Base-by-base conservation (phyloP, 2,113 vertebrate species). In the Cynopterus brachyotis region DNA sequence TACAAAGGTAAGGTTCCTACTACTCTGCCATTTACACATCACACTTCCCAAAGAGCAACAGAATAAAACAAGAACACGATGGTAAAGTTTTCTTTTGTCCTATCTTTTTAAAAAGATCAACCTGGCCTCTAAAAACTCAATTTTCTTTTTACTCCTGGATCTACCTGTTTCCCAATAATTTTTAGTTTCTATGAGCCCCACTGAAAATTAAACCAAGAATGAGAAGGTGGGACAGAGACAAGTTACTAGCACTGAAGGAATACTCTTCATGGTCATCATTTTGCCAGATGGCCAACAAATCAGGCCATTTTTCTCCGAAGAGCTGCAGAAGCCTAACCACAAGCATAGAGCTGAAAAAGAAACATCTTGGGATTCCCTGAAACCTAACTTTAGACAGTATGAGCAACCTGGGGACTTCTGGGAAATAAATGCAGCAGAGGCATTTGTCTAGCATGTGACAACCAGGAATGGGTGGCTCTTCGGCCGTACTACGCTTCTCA, bases 341-440 rank as follows among this genome's bases (percentile, higher is more conserved):
- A 96, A 79, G 64, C 42, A 73, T 1, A 94, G 64, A 47, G 8
- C 75, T 83, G 62, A 59, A 75, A 89, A 83, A 93, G 55, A 94
- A 96, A 76, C 37, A 45, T 72, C 83, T 64, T 57, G 81, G 93
- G 84, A 76, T 95, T 94, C 84, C 80, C 79, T 92, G 95, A 97
- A 97, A 75, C 40, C 78, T 91, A 86, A 94, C 70, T 94, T 94
- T 69, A 91, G 94, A 90, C 57, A 79, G 22, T 15, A n/a, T 59
- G 62, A 88, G 50, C 69, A 40, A 75, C 69, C 37, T 20, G 76
- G 35, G 19, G 78, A 60, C 82, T 93, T 94, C 79, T 72, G 96
- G 92, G 93, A 96, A 96, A 70, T 66, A 62, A 75, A 86, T 9
- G 6, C 37, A 53, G 32, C 1, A 32, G 62, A 45, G 28, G 83